Conservation (phyloP, 2,888 invertebrate genomes). For the Erannis defoliaria region DNA sequence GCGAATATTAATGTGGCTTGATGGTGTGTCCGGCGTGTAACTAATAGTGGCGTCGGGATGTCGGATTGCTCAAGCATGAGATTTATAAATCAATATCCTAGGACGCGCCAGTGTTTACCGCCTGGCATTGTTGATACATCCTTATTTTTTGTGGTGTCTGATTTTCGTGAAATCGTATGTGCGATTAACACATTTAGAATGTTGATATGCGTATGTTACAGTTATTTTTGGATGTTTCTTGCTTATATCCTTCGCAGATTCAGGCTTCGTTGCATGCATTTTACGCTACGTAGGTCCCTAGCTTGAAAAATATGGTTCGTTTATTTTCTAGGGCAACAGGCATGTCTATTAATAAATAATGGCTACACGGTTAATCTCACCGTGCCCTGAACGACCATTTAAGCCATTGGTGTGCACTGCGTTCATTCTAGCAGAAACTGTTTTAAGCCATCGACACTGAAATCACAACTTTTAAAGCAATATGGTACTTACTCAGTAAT, state of each 20-base stretch:
- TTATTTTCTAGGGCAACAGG: slow-evolving; percentile 81
- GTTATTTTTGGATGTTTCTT: slow-evolving; percentile 35
- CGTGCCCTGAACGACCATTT: slow-evolving; percentile 63
- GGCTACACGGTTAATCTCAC: slow-evolving; percentile 75
- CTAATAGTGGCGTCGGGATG: slow-evolving; percentile 55
- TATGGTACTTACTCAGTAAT: background rate
- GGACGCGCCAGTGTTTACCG: slow-evolving; percentile 56
- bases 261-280: slow-evolving; percentile 73
- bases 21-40: slow-evolving; percentile 41
- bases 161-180: slow-evolving; percentile 12
- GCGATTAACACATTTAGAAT: background rate
- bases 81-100: slow-evolving; percentile 66
- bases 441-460: slow-evolving; percentile 50
- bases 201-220: slow-evolving; percentile 3
- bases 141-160: slow-evolving; percentile 28
- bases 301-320: slow-evolving; percentile 75
- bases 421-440: slow-evolving; percentile 64
- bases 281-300: slow-evolving; percentile 73
- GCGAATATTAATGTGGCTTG: slow-evolving; percentile 18
- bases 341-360: slow-evolving; percentile 78
- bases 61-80: slow-evolving; percentile 53
- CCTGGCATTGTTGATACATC: slow-evolving; percentile 38
- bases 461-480: slow-evolving; percentile 35
- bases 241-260: slow-evolving; percentile 36
- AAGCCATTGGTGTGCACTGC: slow-evolving; percentile 55